phyloP scores from a whole-genome alignment of 2,113 vertebrate species.

The Eolophus roseicapilla region DNA sequence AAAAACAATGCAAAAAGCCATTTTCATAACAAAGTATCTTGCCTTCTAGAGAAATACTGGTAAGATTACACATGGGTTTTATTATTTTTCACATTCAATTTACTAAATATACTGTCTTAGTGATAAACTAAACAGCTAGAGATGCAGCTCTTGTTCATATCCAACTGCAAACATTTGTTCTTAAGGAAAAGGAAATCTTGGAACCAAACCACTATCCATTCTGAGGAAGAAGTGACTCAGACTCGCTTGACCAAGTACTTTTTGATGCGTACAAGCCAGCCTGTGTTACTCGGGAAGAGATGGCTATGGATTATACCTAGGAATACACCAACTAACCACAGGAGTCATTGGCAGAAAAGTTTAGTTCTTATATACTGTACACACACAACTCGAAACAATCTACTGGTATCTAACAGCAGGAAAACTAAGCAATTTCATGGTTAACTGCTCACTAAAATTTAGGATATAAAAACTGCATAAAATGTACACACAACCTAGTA shows the following conservation, averaged over 20 bases:
- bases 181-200: constrained; percentile 35
- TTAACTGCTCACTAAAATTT: constrained; percentile 70
- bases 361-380: constrained; percentile 69
- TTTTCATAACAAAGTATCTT: constrained; percentile 44
- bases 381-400: constrained; percentile 68
- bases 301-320: constrained; percentile 64
- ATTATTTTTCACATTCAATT: constrained; percentile 50
- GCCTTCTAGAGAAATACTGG: constrained; percentile 69
- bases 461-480: constrained; percentile 69
- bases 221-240: constrained; percentile 57
- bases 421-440: constrained; percentile 68
- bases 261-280: constrained; percentile 50
- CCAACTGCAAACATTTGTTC: constrained; percentile 47
- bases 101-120: constrained; percentile 46
- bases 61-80: constrained; percentile 60
- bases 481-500: constrained; percentile 64
- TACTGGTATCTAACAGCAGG: constrained; percentile 70
- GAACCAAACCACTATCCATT: constrained; percentile 52
- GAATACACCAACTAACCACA: constrained; percentile 63
- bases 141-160: constrained; percentile 63
- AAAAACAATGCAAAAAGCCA: constrained; percentile 39
- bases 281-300: constrained; percentile 46
- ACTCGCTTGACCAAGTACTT: constrained; percentile 39
- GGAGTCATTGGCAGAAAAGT: constrained; percentile 67
- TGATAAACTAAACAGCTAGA: constrained; percentile 61